phyloP scores from a whole-genome alignment of 2,113 vertebrate genomes.

The Ophthalmolycus amberensis region DNA sequence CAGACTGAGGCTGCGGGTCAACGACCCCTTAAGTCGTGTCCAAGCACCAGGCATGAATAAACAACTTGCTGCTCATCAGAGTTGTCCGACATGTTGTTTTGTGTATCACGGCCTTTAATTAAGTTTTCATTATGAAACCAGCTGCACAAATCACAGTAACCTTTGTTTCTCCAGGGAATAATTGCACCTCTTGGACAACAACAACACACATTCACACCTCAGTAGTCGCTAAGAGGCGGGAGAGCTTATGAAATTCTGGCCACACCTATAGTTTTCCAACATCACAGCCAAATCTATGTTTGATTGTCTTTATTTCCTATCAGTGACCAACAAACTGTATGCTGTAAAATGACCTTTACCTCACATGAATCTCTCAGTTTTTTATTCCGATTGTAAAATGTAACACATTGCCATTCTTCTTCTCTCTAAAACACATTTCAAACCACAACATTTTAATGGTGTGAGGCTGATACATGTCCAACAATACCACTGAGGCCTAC shows the following conservation, averaged over 20 bases:
- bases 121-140: constrained; percentile 39
- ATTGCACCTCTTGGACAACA: constrained; percentile 22
- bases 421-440: background rate
- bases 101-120: constrained; percentile 26
- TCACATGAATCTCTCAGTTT: background rate
- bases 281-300: constrained; percentile 18
- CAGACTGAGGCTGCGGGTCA: background rate
- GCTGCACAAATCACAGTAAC: constrained; percentile 33
- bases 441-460: background rate
- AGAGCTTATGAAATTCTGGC: constrained; percentile 22
- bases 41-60: background rate
- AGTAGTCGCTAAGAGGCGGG: constrained; percentile 5
- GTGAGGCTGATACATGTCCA: background rate
- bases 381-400: constrained; percentile 1
- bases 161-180: constrained; percentile 29
- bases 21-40: constrained; percentile 5
- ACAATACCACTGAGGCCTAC: constrained; percentile 1
- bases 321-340: background rate
- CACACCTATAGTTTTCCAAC: constrained; percentile 29
- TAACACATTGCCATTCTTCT: background rate
- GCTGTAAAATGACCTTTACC: background rate
- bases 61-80: constrained; percentile 23
- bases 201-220: constrained; percentile 36
- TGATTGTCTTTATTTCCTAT: constrained; percentile 1
- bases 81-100: background rate